Percentiles rank a stretch among this genome's conserved stretches.
These are phyloP conservation scores for Pogonomyrmex californicus DNA, from an alignment of 1,140 invertebrate species.

Conservation along the genomic window DNA sequence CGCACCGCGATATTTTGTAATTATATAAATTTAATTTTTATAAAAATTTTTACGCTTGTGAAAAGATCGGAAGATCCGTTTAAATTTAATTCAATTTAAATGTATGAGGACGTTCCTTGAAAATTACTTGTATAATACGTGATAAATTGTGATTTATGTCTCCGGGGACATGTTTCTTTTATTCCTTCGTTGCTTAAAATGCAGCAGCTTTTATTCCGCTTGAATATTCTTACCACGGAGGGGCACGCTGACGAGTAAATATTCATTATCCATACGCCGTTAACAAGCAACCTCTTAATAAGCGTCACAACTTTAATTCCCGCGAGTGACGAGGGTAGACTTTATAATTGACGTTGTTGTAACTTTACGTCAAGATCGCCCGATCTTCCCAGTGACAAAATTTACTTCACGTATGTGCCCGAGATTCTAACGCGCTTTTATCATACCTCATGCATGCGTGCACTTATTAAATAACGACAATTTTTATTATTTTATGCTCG, in stretches of 20 bases:
- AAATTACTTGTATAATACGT: conserved; percentile 1
- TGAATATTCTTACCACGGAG: conserved; percentile 50
- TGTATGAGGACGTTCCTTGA: too few relatives aligned
- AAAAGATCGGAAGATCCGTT: neutral
- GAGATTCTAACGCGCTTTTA: neutral
- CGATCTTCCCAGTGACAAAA: conserved; percentile 14
- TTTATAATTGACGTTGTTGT: conserved; percentile 50
- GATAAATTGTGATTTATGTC: conserved; percentile 41
- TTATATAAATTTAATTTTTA: conserved; percentile 1
- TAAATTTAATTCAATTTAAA: conserved; percentile 20
- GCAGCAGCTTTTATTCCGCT: conserved; percentile 50
- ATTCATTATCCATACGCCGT: conserved; percentile 60
- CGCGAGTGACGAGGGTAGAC: conserved; percentile 55
- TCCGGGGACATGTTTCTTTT: neutral
- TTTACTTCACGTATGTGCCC: neutral
- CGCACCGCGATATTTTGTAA: neutral
- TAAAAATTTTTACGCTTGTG: neutral
- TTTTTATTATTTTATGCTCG: neutral
- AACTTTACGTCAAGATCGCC: conserved; percentile 34
- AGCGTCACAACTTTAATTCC: conserved; percentile 62
- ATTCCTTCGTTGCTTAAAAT: conserved; percentile 30
- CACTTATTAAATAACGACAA: conserved; percentile 7
- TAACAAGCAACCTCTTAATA: conserved; percentile 61
- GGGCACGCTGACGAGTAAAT: conserved; percentile 57
- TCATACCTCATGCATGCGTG: neutral